Base-by-base conservation (phyloP, 1,140 invertebrate genomes). In the Episyrphus balteatus region DNA sequence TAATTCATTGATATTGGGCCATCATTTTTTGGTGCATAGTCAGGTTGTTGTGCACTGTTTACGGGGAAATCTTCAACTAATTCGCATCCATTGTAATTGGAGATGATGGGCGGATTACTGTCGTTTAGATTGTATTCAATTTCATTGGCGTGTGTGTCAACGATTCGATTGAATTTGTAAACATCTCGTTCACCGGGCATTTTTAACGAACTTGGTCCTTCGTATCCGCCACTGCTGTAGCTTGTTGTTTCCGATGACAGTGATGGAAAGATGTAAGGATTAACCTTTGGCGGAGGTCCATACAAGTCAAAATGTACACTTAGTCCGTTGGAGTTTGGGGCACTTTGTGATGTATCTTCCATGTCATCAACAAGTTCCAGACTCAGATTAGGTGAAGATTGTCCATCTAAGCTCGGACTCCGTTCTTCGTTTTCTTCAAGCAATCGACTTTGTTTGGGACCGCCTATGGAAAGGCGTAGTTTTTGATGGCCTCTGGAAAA, bases 401-500 rank as follows among this genome's bases (percentile, higher is more conserved):
- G 47, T 5, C 56, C 63, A 31, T 60, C 56, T 14, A 55, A 52
- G 19, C 51, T 54, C 8, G 54, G 53, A 40, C 55, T 57, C 32
- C 55, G 54, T 43, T 56, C 58, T 43, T 67, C 62, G 17, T 51
- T 54, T 44, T 67, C 62, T 41, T 67, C 64, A 2, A 56, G 48
- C 11, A 62, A 52, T 37, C 59, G 49, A 6, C 55, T 55, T 10
- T 55, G 56, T 47, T 66, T 66, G 1, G 57, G 44, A 26, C 55
- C 55, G 1, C 57, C 55, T 32, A 67, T 36, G 0, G 65, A 66
- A 14, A 68, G 44, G 0, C 60, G 49, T 21, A 65, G 51, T 45
- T 63, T 68, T 46, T 60, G 61, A 46, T 56, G 63, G 21, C 60
- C 77, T 46, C 74, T 78, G 13, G 74, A 79, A 53, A 83, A 85